These are phyloP conservation scores for Argya squamiceps DNA, from an alignment of 2,797 vertebrate species.

Conservation along the genomic window DNA sequence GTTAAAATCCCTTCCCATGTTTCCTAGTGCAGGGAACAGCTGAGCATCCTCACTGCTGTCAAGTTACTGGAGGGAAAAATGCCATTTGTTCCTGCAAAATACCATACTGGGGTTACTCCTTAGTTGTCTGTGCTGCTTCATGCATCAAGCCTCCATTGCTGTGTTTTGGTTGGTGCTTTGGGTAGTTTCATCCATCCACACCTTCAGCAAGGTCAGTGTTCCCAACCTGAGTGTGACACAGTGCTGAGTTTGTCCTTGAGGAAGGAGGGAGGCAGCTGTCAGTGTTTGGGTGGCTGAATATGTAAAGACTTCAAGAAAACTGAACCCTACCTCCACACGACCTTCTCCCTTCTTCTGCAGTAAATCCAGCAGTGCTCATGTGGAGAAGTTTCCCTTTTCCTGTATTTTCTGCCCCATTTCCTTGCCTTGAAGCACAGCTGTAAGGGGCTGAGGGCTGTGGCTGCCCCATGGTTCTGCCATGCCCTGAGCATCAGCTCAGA, in stretches of 20 bases:
- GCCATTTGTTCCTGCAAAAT: background rate
- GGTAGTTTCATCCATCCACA: background rate
- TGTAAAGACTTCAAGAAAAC: background rate
- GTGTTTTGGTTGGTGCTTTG: background rate
- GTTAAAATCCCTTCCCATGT: background rate
- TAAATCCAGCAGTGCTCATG: background rate
- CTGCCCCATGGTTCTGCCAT: fast-evolving
- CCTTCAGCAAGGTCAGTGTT: background rate
- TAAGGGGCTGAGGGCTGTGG: fast-evolving
- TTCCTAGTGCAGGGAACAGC: background rate
- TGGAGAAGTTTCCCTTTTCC: background rate
- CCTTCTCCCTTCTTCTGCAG: background rate
- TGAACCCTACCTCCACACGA: background rate
- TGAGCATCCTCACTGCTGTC: background rate
- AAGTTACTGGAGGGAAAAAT: background rate
- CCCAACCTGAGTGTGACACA: background rate
- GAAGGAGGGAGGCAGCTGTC: background rate
- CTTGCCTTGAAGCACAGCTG: background rate
- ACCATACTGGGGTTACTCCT: background rate
- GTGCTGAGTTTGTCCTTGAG: background rate
- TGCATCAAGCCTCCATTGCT: background rate
- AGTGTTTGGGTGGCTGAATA: background rate
- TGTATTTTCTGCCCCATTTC: background rate
- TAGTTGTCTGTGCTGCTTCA: background rate
- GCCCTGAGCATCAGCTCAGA: background rate